phyloP scores from a whole-genome alignment of 2,113 vertebrate genomes.

The Synchiropus splendidus region DNA sequence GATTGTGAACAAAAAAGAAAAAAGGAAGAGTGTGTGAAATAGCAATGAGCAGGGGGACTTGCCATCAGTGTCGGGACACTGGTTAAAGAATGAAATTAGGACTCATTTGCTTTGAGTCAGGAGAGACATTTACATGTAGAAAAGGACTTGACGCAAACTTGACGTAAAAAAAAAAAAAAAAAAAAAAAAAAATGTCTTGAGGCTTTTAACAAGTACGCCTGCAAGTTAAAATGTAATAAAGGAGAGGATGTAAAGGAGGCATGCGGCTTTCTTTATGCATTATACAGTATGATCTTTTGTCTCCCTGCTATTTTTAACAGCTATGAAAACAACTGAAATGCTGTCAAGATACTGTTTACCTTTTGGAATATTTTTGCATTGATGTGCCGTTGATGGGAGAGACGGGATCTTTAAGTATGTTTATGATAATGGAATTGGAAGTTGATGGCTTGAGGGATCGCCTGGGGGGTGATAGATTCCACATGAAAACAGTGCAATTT shows the following conservation, averaged over 20 bases:
- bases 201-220: slow-evolving; percentile 5
- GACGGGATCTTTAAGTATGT: no score
- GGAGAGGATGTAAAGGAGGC: slow-evolving; percentile 18
- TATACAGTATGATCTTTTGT: slow-evolving; percentile 27
- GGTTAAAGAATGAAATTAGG: no score
- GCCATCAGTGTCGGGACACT: no score
- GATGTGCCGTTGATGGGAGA: no score
- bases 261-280: slow-evolving; percentile 26
- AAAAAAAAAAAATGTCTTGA: slow-evolving; percentile 1
- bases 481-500: no score
- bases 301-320: slow-evolving; percentile 31
- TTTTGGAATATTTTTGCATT: not conserved
- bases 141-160: no score
- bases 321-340: no score
- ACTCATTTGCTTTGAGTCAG: no score
- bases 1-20: slow-evolving; percentile 10
- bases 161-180: slow-evolving; percentile 14
- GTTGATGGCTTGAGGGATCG: no score
- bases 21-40: not conserved
- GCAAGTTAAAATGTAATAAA: slow-evolving; percentile 6
- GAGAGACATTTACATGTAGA: no score
- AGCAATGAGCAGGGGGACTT: not conserved
- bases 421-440: no score
- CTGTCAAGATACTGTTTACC: slow-evolving; percentile 5
- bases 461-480: no score